Percentiles rank a stretch among this genome's conserved stretches.
phyloP scores from a whole-genome alignment of 2,113 vertebrate species.

The Pachypanchax playfairii region DNA sequence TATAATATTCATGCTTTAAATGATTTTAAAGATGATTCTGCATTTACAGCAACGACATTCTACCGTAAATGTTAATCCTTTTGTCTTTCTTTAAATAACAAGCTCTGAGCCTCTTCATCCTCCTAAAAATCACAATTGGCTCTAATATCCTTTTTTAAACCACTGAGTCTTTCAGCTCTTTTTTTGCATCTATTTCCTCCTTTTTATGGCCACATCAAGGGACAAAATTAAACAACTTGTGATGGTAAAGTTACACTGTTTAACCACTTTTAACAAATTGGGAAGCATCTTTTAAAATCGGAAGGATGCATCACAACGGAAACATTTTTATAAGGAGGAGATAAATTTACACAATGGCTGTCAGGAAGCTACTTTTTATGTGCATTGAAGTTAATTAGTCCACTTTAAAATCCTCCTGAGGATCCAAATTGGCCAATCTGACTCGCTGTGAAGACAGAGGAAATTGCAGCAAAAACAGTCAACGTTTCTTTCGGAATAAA shows the following conservation, averaged over 20 bases:
- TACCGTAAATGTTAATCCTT: background rate
- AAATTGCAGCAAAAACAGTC: background rate
- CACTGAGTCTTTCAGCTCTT: background rate
- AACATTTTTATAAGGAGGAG: background rate
- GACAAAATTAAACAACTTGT: no score
- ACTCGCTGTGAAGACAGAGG: background rate
- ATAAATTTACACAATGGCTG: background rate
- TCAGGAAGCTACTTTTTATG: no score
- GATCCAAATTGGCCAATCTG: background rate
- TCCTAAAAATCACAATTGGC: background rate
- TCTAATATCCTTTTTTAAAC: background rate
- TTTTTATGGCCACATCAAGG: background rate
- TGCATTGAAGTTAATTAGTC: background rate
- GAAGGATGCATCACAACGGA: background rate
- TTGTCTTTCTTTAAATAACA: background rate
- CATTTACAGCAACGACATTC: background rate
- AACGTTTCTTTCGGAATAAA: background rate
- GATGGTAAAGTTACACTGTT: no score
- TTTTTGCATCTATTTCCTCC: background rate
- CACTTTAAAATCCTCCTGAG: background rate
- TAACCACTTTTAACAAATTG: background rate
- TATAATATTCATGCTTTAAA: no score
- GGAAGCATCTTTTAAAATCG: background rate
- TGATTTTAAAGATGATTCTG: no score
- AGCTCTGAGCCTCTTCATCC: background rate